These are phyloP conservation scores for Muscidifurax raptorellus DNA, from an alignment of 1,140 invertebrate species.

Conservation along the genomic window DNA sequence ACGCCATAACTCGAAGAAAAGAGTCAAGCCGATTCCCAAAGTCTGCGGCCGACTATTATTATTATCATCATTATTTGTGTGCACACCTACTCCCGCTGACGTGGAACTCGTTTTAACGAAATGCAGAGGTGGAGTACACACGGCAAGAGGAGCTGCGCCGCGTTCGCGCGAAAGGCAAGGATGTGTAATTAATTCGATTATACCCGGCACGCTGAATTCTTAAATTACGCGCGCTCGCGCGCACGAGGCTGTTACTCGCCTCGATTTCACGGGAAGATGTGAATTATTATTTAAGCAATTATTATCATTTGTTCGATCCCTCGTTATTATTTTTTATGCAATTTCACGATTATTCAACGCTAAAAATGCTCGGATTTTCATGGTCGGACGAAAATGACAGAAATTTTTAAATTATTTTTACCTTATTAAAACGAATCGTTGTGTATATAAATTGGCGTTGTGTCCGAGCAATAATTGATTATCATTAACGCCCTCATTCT, in stretches of 20 bases:
- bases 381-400: too few relatives aligned
- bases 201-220: background rate
- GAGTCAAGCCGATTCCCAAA: background rate
- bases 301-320: background rate
- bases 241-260: background rate
- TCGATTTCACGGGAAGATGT: background rate
- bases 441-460: background rate
- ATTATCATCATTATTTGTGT: background rate
- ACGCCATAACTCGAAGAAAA: background rate
- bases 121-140: background rate
- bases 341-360: background rate
- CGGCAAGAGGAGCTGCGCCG: background rate
- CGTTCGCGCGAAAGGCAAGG: background rate
- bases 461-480: background rate
- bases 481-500: background rate
- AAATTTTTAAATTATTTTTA: too few relatives aligned
- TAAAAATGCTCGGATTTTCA: too few relatives aligned
- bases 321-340: background rate
- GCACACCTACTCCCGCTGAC: background rate
- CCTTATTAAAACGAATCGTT: too few relatives aligned
- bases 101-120: slow-evolving; percentile 18
- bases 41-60: slow-evolving; percentile 14
- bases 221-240: background rate
- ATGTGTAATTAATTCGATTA: background rate
- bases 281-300: background rate